These are phyloP conservation scores for Campoletis sonorensis DNA, from an alignment of 1,140 invertebrate species.

Conservation along the genomic window DNA sequence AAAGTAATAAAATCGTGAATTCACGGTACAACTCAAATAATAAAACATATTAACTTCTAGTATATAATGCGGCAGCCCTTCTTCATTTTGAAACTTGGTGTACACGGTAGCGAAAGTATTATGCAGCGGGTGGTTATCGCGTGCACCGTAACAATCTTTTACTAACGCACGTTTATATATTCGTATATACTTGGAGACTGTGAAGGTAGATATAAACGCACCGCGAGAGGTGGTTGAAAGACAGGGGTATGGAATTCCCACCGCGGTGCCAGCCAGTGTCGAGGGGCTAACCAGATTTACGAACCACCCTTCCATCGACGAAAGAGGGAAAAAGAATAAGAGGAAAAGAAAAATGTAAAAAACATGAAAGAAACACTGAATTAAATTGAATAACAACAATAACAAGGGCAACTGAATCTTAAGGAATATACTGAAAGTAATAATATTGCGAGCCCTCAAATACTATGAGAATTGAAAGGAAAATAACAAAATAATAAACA, in stretches of 20 bases:
- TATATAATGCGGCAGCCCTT: no score
- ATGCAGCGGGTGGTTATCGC: slow-evolving; percentile 10
- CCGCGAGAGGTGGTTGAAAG: slow-evolving; percentile 46
- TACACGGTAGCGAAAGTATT: slow-evolving; percentile 9
- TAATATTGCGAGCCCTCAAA: no score
- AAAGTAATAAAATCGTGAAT: no score
- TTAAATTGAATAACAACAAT: not conserved
- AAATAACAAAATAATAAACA: no score
- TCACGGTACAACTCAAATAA: no score
- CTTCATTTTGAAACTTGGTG: not conserved
- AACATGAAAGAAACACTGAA: not conserved
- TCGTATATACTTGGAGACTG: slow-evolving; percentile 27
- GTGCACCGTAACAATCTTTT: slow-evolving; percentile 33
- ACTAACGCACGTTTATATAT: slow-evolving; percentile 34
- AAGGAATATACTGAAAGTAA: no score
- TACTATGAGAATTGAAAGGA: no score
- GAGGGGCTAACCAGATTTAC: slow-evolving; percentile 34
- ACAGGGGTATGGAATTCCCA: slow-evolving; percentile 50
- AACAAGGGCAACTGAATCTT: no score
- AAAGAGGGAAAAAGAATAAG: not conserved
- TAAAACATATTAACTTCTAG: no score
- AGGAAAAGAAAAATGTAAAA: no score
- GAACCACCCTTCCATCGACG: slow-evolving; percentile 34
- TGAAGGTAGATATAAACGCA: slow-evolving; percentile 51
- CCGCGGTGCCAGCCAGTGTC: slow-evolving; percentile 36